Percentiles rank a stretch among this genome's conserved stretches.
Conservation (phyloP, 1,140 invertebrate species). For the Galleria mellonella region DNA sequence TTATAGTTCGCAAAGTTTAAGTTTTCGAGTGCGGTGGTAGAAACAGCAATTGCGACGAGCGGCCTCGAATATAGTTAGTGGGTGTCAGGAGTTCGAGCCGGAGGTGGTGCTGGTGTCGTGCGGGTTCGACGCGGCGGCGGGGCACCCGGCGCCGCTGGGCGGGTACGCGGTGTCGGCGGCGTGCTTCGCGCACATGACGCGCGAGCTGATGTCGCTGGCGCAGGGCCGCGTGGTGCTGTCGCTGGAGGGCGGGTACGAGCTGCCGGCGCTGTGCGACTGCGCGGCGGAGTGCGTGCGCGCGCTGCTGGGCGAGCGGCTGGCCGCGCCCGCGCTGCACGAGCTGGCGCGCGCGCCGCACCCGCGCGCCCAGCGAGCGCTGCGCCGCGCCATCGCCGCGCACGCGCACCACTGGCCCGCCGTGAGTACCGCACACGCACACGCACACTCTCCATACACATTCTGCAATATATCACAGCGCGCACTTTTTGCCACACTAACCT, state of each 20-base stretch:
- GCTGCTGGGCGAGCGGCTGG: constrained; percentile 88
- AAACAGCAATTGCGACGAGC: too few relatives aligned
- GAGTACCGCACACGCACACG: background rate
- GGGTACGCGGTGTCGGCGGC: constrained; percentile 95
- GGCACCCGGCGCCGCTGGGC: constrained; percentile 94
- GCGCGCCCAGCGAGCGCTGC: constrained; percentile 90
- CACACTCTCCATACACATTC: too few relatives aligned
- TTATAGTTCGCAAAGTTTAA: too few relatives aligned
- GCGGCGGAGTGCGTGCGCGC: constrained; percentile 97
- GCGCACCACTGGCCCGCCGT: constrained; percentile 42
- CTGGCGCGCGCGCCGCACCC: constrained; percentile 85
- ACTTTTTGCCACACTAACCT: too few relatives aligned
- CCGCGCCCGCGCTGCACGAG: constrained; percentile 86
- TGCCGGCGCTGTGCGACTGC: constrained; percentile 96
- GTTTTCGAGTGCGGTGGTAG: too few relatives aligned
- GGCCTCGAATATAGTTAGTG: too few relatives aligned
- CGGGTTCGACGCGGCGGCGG: constrained; percentile 97
- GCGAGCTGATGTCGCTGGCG: constrained; percentile 88
- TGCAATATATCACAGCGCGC: too few relatives aligned
- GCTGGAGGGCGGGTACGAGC: constrained; percentile 97
- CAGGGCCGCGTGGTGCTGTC: constrained; percentile 81
- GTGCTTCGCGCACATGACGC: constrained; percentile 98
- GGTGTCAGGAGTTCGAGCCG: constrained; percentile 87
- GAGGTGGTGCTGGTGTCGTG: constrained; percentile 97
- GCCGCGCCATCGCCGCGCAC: constrained; percentile 91